A percentile compares a stretch with the other conserved stretches of the same genome.
These are phyloP conservation scores for Parascotia fuliginaria DNA, from an alignment of 2,888 invertebrate genomes.

Conservation along the genomic window DNA sequence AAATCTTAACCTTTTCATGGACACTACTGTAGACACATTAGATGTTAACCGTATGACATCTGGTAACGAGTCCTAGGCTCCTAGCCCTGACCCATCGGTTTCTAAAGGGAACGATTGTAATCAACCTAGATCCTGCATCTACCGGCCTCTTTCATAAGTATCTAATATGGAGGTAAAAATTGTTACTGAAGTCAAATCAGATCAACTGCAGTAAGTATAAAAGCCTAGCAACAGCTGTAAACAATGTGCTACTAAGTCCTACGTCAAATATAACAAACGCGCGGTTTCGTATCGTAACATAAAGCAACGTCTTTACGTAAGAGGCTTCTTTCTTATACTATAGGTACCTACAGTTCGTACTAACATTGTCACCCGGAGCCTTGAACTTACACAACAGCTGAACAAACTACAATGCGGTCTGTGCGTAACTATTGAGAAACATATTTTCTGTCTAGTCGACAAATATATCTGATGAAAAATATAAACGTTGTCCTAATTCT, in stretches of 20 bases:
- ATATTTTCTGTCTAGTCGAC: slow-evolving; percentile 45
- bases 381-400: slow-evolving; percentile 77
- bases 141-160: too few relatives aligned
- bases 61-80: too few relatives aligned
- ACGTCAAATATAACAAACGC: slow-evolving; percentile 6
- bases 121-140: too few relatives aligned
- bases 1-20: too few relatives aligned
- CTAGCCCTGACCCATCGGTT: too few relatives aligned
- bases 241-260: slow-evolving; percentile 13
- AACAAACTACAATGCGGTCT: slow-evolving; percentile 58
- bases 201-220: too few relatives aligned
- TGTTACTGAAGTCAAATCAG: too few relatives aligned
- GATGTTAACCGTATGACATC: too few relatives aligned
- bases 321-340: slow-evolving; percentile 49
- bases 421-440: slow-evolving; percentile 46
- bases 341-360: slow-evolving; percentile 37
- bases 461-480: slow-evolving; percentile 25
- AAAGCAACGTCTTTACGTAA: slow-evolving; percentile 44
- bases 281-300: slow-evolving; percentile 29
- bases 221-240: slow-evolving; percentile 13
- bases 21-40: too few relatives aligned
- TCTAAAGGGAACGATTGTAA: too few relatives aligned
- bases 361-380: slow-evolving; percentile 66
- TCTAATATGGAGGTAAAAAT: too few relatives aligned
- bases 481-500: slow-evolving; percentile 25